A percentile compares a stretch with the other conserved stretches of the same genome.
Conservation (phyloP, 2,113 vertebrate genomes). For the Phodopus roborovskii region DNA sequence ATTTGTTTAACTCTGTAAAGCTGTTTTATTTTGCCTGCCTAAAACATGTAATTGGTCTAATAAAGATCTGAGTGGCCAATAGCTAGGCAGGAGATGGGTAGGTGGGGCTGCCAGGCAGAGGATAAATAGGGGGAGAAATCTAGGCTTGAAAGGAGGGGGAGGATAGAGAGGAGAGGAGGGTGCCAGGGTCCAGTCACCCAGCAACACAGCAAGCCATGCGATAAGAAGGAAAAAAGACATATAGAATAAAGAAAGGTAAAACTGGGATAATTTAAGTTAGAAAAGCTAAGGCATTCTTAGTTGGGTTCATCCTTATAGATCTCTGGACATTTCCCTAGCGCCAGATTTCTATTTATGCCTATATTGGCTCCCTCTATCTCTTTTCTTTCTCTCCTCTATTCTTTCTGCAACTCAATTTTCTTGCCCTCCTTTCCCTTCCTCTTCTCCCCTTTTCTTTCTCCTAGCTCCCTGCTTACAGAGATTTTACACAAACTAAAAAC, state of each 20-base stretch:
- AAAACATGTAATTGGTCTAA: background rate
- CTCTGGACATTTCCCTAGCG: too few relatives aligned
- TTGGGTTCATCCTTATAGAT: too few relatives aligned
- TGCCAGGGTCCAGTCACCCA: background rate
- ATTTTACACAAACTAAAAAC: conserved; percentile 12
- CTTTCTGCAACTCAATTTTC: too few relatives aligned
- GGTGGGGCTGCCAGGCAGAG: background rate
- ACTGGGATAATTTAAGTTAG: background rate
- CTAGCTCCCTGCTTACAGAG: background rate
- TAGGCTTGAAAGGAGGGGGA: background rate
- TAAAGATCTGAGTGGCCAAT: background rate
- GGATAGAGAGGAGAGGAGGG: background rate
- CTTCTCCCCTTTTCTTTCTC: too few relatives aligned
- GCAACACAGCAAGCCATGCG: too few relatives aligned
- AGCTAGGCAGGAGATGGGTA: background rate
- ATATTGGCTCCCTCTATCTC: too few relatives aligned
- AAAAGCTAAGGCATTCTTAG: background rate
- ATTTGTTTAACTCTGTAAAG: background rate
- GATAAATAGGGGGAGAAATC: background rate
- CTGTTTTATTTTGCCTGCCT: background rate
- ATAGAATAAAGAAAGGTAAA: background rate
- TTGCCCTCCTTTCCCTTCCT: too few relatives aligned
- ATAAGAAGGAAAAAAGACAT: background rate
- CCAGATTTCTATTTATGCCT: too few relatives aligned
- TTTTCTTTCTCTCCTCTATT: too few relatives aligned